Percentiles rank a stretch among this genome's conserved stretches.
Evolutionary conservation across 2,113 vertebrate species (phyloP).

Genomic region (Struthio camelus): DNA sequence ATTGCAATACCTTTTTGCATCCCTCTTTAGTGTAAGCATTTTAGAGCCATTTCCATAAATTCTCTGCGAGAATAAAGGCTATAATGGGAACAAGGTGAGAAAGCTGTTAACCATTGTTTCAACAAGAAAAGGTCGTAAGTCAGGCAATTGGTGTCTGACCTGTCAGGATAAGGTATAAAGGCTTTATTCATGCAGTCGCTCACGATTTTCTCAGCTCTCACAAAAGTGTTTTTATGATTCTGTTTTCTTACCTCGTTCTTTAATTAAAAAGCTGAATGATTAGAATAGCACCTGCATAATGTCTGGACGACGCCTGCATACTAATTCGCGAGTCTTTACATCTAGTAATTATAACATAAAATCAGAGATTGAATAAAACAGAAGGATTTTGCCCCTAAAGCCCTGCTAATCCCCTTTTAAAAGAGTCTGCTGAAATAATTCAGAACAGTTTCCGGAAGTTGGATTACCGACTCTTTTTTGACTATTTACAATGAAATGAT

Average conservation of each 20-base stretch:
- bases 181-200: conserved; percentile 80
- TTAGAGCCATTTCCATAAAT: conserved; percentile 74
- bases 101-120: conserved; percentile 81
- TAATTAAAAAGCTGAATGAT: conserved; percentile 87
- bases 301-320: conserved; percentile 81
- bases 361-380: conserved; percentile 88
- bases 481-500: conserved; percentile 94
- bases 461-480: conserved; percentile 94
- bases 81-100: conserved; percentile 80
- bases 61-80: conserved; percentile 72
- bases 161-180: conserved; percentile 82
- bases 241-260: conserved; percentile 83
- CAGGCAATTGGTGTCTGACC: conserved; percentile 80
- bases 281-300: conserved; percentile 91
- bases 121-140: conserved; percentile 83
- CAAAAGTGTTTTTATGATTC: conserved; percentile 87
- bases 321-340: conserved; percentile 89
- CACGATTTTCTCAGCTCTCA: conserved; percentile 81
- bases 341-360: conserved; percentile 97
- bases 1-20: conserved; percentile 56
- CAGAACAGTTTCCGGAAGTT: conserved; percentile 98
- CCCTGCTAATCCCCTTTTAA: conserved; percentile 98
- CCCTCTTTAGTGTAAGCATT: conserved; percentile 68
- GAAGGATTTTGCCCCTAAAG: conserved; percentile 87
- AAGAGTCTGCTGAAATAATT: conserved; percentile 97